Evolutionary conservation across 2,113 vertebrate genomes (phyloP), one percentile per base, ranked within the genome.

Genomic region (sheep (Ovis aries)): DNA sequence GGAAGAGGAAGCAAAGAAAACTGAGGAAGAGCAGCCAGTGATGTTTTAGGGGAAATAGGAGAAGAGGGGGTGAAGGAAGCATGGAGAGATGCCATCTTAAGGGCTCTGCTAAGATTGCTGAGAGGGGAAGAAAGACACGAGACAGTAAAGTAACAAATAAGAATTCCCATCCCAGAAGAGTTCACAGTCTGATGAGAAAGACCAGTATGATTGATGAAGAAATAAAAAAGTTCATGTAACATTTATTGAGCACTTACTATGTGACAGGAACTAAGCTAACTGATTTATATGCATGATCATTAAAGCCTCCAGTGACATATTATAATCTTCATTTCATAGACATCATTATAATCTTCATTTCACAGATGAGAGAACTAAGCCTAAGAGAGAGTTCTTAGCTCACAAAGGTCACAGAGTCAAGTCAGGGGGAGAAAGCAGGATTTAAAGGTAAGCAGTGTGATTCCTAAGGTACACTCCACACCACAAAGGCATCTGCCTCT

Each of bases 221-320:
- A 97, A 94, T 95, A 87, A 97, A 96, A 45, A 93, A 55, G 45
- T 64, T 97, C 84, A 64, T 31, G 7, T 90, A 97, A 96, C 92
- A 95, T 97, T 96, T 96, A 97, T 71, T 96, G 96, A 96, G 59
- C 84, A 97, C 84, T 97, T 94, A 88, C 64, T 98, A 62, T 55
- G 40, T 85, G 92, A 97, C 53, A 86, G 74, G 36, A 96, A 60
- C 83, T 77, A 67, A 96, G 52, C 40, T 62, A 88, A 96, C 71
- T 96, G 90, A 97, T 91, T 81, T 82, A 92, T 17, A 15, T 25
- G 14, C 13, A 92, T 85, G 83, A 88, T 95, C 57, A 93, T 59
- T 57, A 77, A 94, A 92, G 74, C 40, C 57, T 11, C 31, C 21
- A 6, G 21, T 74, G n/a, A 91, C n/a, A n/a, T n/a, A 77, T 84